A percentile compares a stretch with the other conserved stretches of the same genome.
These are phyloP conservation scores for Oryzias woworae DNA, from an alignment of 2,113 vertebrate genomes.

Conservation along the genomic window DNA sequence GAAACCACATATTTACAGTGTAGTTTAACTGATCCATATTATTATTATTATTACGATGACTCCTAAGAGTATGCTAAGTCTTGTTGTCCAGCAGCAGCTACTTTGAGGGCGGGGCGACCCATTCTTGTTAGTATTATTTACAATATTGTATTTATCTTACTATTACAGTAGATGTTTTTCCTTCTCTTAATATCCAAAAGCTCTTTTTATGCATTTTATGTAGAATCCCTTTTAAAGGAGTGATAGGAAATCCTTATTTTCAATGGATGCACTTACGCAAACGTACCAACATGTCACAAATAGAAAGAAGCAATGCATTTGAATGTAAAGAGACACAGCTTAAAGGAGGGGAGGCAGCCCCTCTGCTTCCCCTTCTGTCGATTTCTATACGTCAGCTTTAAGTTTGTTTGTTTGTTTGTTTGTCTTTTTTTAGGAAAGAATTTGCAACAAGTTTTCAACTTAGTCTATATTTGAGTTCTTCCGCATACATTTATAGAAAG, in stretches of 20 bases:
- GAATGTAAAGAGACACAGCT: slow-evolving; percentile 72
- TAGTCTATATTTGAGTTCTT: slow-evolving; percentile 78
- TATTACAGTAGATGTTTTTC: slow-evolving; percentile 65
- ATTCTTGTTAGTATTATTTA: slow-evolving; percentile 73
- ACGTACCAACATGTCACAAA: slow-evolving; percentile 73
- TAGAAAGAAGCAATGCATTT: slow-evolving; percentile 75
- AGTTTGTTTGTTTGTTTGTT: slow-evolving; percentile 67
- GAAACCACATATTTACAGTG: slow-evolving; percentile 62
- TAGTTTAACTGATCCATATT: slow-evolving; percentile 63
- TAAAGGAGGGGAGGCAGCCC: slow-evolving; percentile 66
- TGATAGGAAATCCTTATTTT: slow-evolving; percentile 78
- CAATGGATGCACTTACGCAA: slow-evolving; percentile 77
- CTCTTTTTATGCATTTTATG: slow-evolving; percentile 72
- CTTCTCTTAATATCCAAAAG: slow-evolving; percentile 69
- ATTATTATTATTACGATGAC: slow-evolving; percentile 52
- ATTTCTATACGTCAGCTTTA: slow-evolving; percentile 74
- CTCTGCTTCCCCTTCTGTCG: slow-evolving; percentile 66
- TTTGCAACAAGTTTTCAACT: slow-evolving; percentile 65
- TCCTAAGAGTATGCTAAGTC: slow-evolving; percentile 66
- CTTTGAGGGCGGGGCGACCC: slow-evolving; percentile 31
- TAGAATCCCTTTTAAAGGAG: slow-evolving; percentile 70
- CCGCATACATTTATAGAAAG: slow-evolving; percentile 80
- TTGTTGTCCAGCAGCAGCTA: slow-evolving; percentile 61
- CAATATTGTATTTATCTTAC: slow-evolving; percentile 70
- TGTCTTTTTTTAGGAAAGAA: slow-evolving; percentile 61